These are phyloP conservation scores for Flexamia atlantica DNA, from an alignment of 2,888 invertebrate genomes.

Conservation along the genomic window DNA sequence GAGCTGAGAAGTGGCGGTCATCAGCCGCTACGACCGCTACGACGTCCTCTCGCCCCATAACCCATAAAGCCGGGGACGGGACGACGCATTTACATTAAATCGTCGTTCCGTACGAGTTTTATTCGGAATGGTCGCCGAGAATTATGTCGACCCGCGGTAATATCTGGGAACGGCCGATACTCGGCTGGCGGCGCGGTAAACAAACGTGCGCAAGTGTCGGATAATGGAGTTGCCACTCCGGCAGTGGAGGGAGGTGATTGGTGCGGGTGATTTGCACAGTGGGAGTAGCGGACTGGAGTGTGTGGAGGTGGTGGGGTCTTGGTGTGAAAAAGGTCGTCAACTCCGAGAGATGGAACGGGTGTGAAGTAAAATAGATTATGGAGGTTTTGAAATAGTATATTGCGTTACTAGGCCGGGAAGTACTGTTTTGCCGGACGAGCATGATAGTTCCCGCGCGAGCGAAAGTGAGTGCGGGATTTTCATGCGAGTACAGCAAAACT, in stretches of 20 bases:
- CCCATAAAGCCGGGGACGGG: slow-evolving; percentile 22
- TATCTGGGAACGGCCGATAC: slow-evolving; percentile 50
- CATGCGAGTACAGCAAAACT: too few relatives aligned
- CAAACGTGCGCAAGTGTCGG: slow-evolving; percentile 33
- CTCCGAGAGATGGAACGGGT: too few relatives aligned
- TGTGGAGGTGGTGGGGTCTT: too few relatives aligned
- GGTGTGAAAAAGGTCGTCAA: too few relatives aligned
- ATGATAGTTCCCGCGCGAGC: too few relatives aligned
- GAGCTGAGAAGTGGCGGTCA: slow-evolving; percentile 34
- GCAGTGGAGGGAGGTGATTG: neutral
- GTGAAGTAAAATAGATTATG: too few relatives aligned
- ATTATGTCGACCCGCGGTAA: slow-evolving; percentile 46
- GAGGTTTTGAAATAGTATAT: too few relatives aligned
- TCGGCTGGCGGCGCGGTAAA: slow-evolving; percentile 40
- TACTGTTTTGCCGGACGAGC: too few relatives aligned
- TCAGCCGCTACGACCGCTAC: slow-evolving; percentile 22
- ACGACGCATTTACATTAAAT: slow-evolving; percentile 62
- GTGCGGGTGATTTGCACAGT: slow-evolving; percentile 5
- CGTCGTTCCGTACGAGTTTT: slow-evolving; percentile 59
- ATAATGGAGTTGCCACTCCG: slow-evolving; percentile 29
- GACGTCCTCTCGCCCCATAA: neutral
- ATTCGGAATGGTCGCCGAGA: slow-evolving; percentile 56
- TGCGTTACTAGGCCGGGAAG: too few relatives aligned
- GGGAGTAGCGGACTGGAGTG: neutral
- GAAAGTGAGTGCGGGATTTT: too few relatives aligned